A percentile compares a stretch with the other conserved stretches of the same genome.
phyloP scores from a whole-genome alignment of 2,113 vertebrate species.

The Bettongia penicillata region DNA sequence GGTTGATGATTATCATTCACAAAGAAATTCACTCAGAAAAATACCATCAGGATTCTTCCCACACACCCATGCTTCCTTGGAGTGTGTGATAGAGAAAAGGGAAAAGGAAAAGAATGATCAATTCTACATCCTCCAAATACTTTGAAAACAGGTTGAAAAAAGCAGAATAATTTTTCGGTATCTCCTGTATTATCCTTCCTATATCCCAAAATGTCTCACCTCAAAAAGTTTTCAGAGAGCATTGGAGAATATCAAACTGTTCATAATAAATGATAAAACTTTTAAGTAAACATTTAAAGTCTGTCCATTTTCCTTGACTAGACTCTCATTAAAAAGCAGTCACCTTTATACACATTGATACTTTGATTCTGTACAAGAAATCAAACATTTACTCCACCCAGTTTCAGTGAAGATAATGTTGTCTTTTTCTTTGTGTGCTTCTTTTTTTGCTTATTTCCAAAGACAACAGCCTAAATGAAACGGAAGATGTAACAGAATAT shows the following conservation, averaged over 20 bases:
- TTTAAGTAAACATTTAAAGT: not conserved
- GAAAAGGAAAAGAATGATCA: not conserved
- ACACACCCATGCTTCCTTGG: not conserved
- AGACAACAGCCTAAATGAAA: not conserved
- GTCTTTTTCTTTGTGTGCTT: not conserved
- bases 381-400: not conserved
- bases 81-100: not conserved
- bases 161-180: not conserved
- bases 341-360: not conserved
- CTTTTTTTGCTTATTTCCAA: not conserved
- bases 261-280: not conserved
- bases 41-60: not conserved
- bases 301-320: not conserved
- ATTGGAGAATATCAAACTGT: not conserved
- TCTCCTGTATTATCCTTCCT: not conserved
- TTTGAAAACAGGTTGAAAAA: not conserved
- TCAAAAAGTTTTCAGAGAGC: not conserved
- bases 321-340: not conserved
- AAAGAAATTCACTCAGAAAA: not conserved
- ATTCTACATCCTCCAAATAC: not conserved
- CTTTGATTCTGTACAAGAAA: not conserved
- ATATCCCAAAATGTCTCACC: not conserved
- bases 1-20: not conserved
- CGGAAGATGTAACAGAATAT: not conserved
- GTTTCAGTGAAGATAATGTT: not conserved